Conservation (phyloP, 2,797 vertebrate genomes). For the Phoxinus dragarum region DNA sequence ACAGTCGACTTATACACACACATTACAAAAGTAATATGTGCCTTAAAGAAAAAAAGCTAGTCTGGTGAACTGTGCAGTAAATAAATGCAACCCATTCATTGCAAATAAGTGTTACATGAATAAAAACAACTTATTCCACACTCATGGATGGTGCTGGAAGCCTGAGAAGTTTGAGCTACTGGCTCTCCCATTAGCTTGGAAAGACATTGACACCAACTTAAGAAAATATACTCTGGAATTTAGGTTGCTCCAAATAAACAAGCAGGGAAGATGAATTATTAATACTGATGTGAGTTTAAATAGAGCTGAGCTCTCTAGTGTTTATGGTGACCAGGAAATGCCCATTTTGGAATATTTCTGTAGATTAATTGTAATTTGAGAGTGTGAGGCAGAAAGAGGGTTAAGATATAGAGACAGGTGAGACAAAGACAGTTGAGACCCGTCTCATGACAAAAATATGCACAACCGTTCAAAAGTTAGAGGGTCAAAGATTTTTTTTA, state of each 20-base stretch:
- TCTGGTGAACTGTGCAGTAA: neutral
- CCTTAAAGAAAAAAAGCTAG: neutral
- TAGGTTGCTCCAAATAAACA: neutral
- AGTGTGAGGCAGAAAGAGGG: neutral
- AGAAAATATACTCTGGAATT: neutral
- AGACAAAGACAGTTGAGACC: too few relatives aligned
- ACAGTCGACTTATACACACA: neutral
- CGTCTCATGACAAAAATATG: neutral
- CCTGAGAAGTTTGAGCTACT: neutral
- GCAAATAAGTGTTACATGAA: constrained; percentile 8
- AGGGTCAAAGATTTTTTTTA: neutral
- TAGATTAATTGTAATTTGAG: neutral
- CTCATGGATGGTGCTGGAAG: neutral
- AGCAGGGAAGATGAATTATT: neutral
- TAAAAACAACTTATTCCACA: neutral
- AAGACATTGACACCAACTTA: neutral
- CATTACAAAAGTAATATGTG: neutral
- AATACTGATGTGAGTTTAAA: neutral
- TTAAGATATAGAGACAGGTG: neutral
- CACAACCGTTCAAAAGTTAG: neutral
- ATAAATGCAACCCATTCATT: neutral
- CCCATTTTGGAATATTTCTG: neutral
- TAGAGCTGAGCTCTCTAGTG: neutral
- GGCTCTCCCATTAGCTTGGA: constrained; percentile 4
- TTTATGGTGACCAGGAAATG: neutral